Percentiles rank a stretch among this genome's conserved stretches.
These are phyloP conservation scores for Melipona quadrifasciata DNA, from an alignment of 1,140 invertebrate genomes.

Conservation along the genomic window DNA sequence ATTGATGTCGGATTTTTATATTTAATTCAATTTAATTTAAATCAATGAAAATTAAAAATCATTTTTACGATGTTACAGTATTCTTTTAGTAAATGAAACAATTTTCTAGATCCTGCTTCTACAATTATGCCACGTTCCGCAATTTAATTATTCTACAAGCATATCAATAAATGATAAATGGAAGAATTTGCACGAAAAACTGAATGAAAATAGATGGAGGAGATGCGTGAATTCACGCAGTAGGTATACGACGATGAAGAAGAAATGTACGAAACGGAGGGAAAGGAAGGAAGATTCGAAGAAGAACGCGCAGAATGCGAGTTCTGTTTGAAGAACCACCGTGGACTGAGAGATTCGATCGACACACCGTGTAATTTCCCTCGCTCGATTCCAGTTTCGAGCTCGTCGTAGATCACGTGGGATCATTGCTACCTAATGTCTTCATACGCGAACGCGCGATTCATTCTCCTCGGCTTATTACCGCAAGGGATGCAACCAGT, in stretches of 20 bases:
- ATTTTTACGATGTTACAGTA: too few species aligned
- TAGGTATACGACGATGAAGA: too few species aligned
- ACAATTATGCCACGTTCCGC: too few species aligned
- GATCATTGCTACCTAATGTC: neutral
- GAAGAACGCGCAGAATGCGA: neutral
- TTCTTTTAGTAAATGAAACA: too few species aligned
- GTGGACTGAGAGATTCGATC: neutral
- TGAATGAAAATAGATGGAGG: neutral
- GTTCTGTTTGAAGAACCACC: neutral
- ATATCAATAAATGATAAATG: too few species aligned
- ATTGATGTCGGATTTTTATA: too few species aligned
- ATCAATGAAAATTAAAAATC: too few species aligned
- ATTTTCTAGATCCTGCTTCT: too few species aligned
- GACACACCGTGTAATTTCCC: neutral
- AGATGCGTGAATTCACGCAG: neutral
- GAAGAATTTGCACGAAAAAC: neutral
- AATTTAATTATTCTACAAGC: too few species aligned
- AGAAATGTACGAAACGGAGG: neutral
- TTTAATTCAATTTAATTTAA: too few species aligned
- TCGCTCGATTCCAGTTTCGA: neutral
- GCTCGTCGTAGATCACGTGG: neutral
- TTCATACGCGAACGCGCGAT: neutral
- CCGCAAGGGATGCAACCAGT: neutral
- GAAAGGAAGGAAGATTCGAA: neutral
- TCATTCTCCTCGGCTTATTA: neutral